Conservation (phyloP, 2,797 vertebrate genomes). For the Aphelocoma californica region DNA sequence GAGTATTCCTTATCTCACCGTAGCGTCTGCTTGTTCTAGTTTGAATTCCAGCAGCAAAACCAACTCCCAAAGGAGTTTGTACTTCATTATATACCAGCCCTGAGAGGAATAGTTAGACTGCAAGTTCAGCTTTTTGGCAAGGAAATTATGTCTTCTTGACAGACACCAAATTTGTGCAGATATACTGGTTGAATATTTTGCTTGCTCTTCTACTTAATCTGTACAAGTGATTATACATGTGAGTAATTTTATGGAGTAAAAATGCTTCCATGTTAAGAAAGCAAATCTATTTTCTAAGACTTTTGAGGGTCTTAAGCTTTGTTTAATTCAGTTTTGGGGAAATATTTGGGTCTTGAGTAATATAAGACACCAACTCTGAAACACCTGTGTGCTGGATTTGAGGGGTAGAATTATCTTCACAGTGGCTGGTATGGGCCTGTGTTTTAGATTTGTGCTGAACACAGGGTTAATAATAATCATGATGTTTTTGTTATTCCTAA, state of each 20-base stretch:
- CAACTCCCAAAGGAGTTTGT: conserved; percentile 24
- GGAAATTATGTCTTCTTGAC: not conserved
- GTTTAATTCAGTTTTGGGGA: not conserved
- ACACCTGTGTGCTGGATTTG: not conserved
- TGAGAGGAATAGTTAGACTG: conserved; percentile 2
- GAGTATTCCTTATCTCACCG: conserved; percentile 38
- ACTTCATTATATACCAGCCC: conserved; percentile 20
- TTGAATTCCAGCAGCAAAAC: conserved; percentile 60
- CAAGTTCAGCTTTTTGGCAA: conserved; percentile 48
- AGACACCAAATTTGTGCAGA: conserved; percentile 3
- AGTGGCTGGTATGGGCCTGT: not conserved
- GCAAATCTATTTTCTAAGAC: not conserved
- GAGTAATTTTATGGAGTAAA: not conserved
- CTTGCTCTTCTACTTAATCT: not conserved
- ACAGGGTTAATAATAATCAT: not conserved
- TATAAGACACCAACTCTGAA: not conserved
- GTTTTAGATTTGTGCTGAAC: not conserved
- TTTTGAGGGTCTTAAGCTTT: not conserved
- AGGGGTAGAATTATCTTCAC: not conserved
- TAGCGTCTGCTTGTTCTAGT: conserved; percentile 53
- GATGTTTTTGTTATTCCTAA: not conserved
- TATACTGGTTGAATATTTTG: not conserved
- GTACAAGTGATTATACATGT: not conserved
- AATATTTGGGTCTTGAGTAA: not conserved
- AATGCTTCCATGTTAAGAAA: not conserved